These are phyloP conservation scores for Zaprionus tsacasi DNA, from an alignment of 1,140 invertebrate genomes.

Conservation along the genomic window DNA sequence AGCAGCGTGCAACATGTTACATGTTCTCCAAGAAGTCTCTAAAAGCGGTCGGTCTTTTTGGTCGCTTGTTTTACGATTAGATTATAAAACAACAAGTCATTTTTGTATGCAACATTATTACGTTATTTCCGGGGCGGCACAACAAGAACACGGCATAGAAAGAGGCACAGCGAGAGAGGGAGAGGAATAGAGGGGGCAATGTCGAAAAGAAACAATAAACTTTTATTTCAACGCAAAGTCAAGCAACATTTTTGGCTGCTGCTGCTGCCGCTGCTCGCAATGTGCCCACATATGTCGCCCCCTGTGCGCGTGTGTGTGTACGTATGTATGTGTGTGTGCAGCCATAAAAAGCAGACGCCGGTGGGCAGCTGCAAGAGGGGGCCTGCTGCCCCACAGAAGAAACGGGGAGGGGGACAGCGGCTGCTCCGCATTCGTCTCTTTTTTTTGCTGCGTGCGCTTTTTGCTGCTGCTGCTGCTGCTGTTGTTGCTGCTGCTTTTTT, in stretches of 20 bases:
- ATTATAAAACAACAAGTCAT: slow-evolving; percentile 74
- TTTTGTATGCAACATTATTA: slow-evolving; percentile 78
- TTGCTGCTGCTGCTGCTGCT: slow-evolving; percentile 31
- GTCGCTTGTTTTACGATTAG: slow-evolving; percentile 64
- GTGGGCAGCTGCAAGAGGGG: slow-evolving; percentile 22
- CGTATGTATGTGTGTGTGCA: slow-evolving; percentile 49
- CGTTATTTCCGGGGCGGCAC: slow-evolving; percentile 72
- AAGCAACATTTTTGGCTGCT: slow-evolving; percentile 41
- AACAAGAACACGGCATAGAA: slow-evolving; percentile 7
- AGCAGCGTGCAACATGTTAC: slow-evolving; percentile 37
- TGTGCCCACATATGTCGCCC: slow-evolving; percentile 5
- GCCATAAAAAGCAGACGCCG: slow-evolving; percentile 69
- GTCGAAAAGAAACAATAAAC: slow-evolving; percentile 64
- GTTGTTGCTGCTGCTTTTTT: slow-evolving; percentile 44
- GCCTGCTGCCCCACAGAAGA: neutral
- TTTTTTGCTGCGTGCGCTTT: slow-evolving; percentile 49
- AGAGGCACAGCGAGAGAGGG: neutral
- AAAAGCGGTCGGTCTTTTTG: slow-evolving; percentile 8
- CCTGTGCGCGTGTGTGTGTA: slow-evolving; percentile 16
- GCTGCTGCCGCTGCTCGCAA: slow-evolving; percentile 32
- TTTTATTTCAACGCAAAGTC: slow-evolving; percentile 58
- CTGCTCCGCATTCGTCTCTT: slow-evolving; percentile 35
- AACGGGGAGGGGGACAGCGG: neutral
- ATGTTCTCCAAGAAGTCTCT: slow-evolving; percentile 9
- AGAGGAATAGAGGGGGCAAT: neutral